Evolutionary conservation across 2,888 invertebrate species (phyloP), one percentile per base, ranked within the genome.

Genomic region (Blomia tropicalis): DNA sequence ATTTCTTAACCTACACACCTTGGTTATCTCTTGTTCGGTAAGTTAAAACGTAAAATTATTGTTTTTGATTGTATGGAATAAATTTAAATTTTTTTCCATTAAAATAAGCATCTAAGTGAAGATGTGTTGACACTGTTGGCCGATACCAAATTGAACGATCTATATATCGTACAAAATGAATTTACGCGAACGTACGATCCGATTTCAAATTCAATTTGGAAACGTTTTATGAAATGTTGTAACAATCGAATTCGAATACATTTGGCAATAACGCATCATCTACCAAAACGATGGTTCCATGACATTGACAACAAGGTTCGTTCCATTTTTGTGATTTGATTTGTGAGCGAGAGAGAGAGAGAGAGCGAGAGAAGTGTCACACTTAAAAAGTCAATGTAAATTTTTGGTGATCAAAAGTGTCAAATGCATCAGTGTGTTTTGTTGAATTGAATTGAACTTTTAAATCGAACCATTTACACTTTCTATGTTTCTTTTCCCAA

Each of bases 131-230:
- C 66, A 5, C 44, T 69, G 31, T 60, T 70, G 17, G 64, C 68
- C 17, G 66, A 66, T 30, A 63, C 66, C 14, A 78, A 77, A 67
- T 70, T 87, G 61, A 74, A 76, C 63, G 81, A 85, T 70, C 74
- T 87, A 66, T 81, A 84, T 71, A 79, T 87, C 59, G 72, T 84
- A 19, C 86, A 87, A 73, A 87, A 85, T 71, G 71, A 72, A 36
- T 74, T 75, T 67, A 75, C 73, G 63, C 67, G 71, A 65, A 60
- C 67, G 64, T 61, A 69, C 14, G 65, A 68, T 36, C 67, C 72
- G 11, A 71, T 74, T 2, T 66, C 71, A 30, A 65, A 67, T 25
- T 70, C 71, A 47, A 72, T 74, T 2, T 82, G 81, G 81, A 73
- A 68, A 71, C 72, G 72, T 67, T 78, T 56, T 25, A 27, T n/a